Conservation (phyloP, 2,113 vertebrate genomes). For the Etheostoma cragini region DNA sequence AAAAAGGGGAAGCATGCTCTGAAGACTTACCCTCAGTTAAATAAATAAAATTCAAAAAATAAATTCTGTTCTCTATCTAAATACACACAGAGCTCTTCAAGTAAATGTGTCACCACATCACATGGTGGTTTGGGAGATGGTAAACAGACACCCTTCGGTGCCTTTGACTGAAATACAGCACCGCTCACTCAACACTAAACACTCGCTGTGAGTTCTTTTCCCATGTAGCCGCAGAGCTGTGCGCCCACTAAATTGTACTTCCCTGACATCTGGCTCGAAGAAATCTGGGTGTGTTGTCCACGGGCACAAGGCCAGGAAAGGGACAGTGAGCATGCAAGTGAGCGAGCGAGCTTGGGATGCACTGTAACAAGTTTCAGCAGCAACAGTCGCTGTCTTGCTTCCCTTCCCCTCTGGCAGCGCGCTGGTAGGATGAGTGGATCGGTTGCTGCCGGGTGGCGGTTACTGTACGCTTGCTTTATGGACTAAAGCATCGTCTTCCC, state of each 20-base stretch:
- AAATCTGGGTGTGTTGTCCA: slow-evolving; percentile 24
- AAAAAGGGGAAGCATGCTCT: slow-evolving; percentile 10
- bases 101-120: slow-evolving; percentile 37
- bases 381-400: slow-evolving; percentile 17
- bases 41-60: slow-evolving; percentile 44
- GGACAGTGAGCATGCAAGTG: slow-evolving; percentile 1
- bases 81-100: slow-evolving; percentile 30
- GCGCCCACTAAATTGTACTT: slow-evolving; percentile 30
- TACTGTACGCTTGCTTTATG: slow-evolving; percentile 75
- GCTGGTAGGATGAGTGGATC: slow-evolving; percentile 48
- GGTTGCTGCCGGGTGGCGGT: slow-evolving; percentile 55
- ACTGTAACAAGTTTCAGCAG: slow-evolving; percentile 7
- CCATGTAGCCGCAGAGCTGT: slow-evolving; percentile 13
- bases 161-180: slow-evolving; percentile 59
- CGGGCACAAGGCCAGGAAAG: slow-evolving; percentile 17
- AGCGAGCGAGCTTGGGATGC: background rate
- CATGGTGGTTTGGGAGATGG: slow-evolving; percentile 21
- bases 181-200: slow-evolving; percentile 59
- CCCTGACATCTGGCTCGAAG: slow-evolving; percentile 26
- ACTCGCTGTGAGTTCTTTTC: slow-evolving; percentile 66
- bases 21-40: slow-evolving; percentile 51
- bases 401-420: slow-evolving; percentile 33
- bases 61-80: slow-evolving; percentile 33
- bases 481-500: slow-evolving; percentile 67
- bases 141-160: slow-evolving; percentile 53